Percentiles rank a stretch among this genome's conserved stretches.
phyloP scores from a whole-genome alignment of 2,797 vertebrate genomes.

The Naso thynnoides region DNA sequence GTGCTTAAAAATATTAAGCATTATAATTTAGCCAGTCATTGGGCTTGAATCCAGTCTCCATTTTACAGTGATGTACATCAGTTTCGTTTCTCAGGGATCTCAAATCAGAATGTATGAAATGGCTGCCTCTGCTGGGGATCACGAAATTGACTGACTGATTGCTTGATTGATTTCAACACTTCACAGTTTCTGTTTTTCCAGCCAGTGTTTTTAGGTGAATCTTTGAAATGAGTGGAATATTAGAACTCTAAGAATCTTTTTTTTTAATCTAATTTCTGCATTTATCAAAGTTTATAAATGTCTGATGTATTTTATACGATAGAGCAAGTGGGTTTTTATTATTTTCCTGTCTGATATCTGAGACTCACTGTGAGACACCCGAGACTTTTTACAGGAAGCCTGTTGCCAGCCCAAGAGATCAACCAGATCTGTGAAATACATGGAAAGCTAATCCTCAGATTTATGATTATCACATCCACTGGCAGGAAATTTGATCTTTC shows the following conservation, averaged over 20 bases:
- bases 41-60: constrained; percentile 12
- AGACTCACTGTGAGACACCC: constrained; percentile 29
- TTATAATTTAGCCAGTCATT: too few species aligned
- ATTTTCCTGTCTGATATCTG: constrained; percentile 35
- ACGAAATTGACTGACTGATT: constrained; percentile 5
- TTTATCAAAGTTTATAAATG: constrained; percentile 7
- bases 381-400: constrained; percentile 26
- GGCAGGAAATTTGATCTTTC: constrained; percentile 46
- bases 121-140: background rate
- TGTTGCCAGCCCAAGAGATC: constrained; percentile 60
- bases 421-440: constrained; percentile 61
- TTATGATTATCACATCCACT: constrained; percentile 56
- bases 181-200: constrained; percentile 4
- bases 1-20: background rate
- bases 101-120: background rate
- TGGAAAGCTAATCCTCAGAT: constrained; percentile 66
- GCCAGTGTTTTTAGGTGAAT: background rate
- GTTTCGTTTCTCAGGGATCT: background rate
- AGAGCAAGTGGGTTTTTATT: constrained; percentile 11
- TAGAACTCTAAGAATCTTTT: too few species aligned
- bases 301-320: constrained; percentile 15
- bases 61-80: background rate
- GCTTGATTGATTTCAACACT: background rate
- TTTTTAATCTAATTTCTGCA: background rate
- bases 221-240: background rate